phyloP scores from a whole-genome alignment of 1,140 invertebrate genomes.

The Cephus cinctus region DNA sequence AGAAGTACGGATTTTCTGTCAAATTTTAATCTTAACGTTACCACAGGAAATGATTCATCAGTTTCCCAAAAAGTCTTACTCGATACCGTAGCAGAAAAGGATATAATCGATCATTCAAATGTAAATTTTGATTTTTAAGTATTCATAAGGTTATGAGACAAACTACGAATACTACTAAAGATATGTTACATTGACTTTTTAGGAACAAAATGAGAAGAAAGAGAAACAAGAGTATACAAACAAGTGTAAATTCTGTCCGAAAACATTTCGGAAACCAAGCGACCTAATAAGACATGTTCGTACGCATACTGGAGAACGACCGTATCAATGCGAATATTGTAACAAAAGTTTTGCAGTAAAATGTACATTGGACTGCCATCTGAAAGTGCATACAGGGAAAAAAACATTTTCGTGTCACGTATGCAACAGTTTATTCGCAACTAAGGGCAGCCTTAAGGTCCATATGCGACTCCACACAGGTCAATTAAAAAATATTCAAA shows the following conservation, averaged over 20 bases:
- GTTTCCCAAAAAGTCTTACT: conserved; percentile 59
- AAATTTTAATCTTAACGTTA: not conserved
- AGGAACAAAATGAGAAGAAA: conserved; percentile 18
- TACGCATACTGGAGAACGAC: conserved; percentile 69
- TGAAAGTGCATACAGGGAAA: conserved; percentile 59
- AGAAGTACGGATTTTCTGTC: conserved; percentile 7
- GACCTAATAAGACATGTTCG: conserved; percentile 58
- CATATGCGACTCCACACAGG: conserved; percentile 71
- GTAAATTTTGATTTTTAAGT: conserved; percentile 14
- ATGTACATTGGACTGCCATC: conserved; percentile 64
- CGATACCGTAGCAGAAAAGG: conserved; percentile 47
- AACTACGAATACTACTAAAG: too few species aligned
- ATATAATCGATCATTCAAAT: conserved; percentile 30
- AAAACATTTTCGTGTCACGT: conserved; percentile 62
- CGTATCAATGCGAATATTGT: conserved; percentile 66
- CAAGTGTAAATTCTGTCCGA: conserved; percentile 60
- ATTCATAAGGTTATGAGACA: too few species aligned
- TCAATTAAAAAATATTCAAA: conserved; percentile 22
- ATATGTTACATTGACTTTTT: not conserved
- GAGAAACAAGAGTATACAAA: conserved; percentile 47
- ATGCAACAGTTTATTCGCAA: conserved; percentile 61
- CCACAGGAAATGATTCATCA: conserved; percentile 26
- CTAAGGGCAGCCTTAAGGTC: conserved; percentile 66
- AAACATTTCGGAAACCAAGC: conserved; percentile 57
- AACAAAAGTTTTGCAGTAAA: conserved; percentile 68